These are phyloP conservation scores for Danio aesculapii DNA, from an alignment of 2,797 vertebrate genomes.

Conservation along the genomic window DNA sequence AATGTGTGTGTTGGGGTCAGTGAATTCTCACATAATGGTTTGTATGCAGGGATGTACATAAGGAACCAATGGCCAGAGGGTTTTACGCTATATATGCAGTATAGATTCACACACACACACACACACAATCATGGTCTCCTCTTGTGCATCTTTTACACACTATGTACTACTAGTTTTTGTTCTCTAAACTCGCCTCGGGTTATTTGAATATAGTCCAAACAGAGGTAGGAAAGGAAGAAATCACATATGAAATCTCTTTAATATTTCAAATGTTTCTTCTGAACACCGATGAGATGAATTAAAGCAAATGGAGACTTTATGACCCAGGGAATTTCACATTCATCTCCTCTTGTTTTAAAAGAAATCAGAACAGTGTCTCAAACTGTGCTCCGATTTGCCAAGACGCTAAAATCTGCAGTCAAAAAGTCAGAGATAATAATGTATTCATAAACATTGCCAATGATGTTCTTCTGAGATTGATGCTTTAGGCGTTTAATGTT, in stretches of 20 bases:
- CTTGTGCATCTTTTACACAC: conserved; percentile 40
- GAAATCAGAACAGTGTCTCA: not conserved
- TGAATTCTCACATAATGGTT: conserved; percentile 11
- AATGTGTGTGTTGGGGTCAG: not conserved
- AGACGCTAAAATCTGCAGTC: not conserved
- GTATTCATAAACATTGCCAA: too few species aligned
- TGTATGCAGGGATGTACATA: not conserved
- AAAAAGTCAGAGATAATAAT: not conserved
- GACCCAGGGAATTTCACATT: conserved; percentile 4
- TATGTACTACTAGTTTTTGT: not conserved
- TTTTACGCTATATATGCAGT: not conserved
- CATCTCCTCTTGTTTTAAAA: not conserved
- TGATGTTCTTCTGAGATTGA: not conserved
- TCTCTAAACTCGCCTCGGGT: not conserved
- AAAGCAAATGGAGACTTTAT: not conserved
- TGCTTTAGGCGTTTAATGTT: not conserved
- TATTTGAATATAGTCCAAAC: conserved; percentile 1
- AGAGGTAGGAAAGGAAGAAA: not conserved
- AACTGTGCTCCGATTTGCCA: not conserved
- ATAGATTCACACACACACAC: conserved; percentile 4
- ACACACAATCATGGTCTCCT: too few species aligned
- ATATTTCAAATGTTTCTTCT: not conserved
- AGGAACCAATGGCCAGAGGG: not conserved
- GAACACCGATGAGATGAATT: not conserved
- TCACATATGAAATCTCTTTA: not conserved